Conservation (phyloP, 2,113 vertebrate genomes). For the Brachypteracias leptosomus region DNA sequence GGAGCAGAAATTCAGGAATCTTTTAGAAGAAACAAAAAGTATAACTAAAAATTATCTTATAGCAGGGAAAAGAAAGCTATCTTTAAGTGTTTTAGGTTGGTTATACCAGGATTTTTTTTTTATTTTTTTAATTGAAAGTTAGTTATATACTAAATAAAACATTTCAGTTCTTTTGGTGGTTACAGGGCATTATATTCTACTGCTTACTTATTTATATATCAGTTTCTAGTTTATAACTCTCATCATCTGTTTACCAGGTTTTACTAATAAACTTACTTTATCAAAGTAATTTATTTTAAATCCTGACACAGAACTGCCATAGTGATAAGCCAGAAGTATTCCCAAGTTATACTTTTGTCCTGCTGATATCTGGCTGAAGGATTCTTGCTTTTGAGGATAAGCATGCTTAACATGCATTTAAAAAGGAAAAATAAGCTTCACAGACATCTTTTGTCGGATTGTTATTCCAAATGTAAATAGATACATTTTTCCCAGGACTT, state of each 20-base stretch:
- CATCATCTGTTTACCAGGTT: not conserved
- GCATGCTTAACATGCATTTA: not conserved
- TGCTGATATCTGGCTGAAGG: not conserved
- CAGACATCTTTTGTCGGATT: not conserved
- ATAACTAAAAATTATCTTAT: not conserved
- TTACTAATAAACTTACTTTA: not conserved
- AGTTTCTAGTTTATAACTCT: not conserved
- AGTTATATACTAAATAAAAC: not conserved
- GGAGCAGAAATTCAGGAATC: not conserved
- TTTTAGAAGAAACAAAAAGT: not conserved
- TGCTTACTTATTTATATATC: not conserved
- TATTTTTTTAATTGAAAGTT: not conserved
- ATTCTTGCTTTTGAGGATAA: not conserved
- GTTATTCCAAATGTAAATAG: not conserved
- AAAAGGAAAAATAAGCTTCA: not conserved
- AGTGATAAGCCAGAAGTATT: not conserved
- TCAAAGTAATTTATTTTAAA: not conserved
- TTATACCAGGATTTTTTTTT: not conserved
- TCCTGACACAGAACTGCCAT: not conserved
- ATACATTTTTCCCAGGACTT: not conserved
- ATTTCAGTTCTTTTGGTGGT: not conserved
- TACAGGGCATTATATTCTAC: not conserved
- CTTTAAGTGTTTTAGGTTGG: not conserved
- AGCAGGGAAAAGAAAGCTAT: not conserved
- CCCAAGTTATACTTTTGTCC: not conserved